Percentiles rank a stretch among this genome's conserved stretches.
Evolutionary conservation across 2,797 vertebrate species (phyloP).

Genomic region (Pseudocheirus occidentalis): DNA sequence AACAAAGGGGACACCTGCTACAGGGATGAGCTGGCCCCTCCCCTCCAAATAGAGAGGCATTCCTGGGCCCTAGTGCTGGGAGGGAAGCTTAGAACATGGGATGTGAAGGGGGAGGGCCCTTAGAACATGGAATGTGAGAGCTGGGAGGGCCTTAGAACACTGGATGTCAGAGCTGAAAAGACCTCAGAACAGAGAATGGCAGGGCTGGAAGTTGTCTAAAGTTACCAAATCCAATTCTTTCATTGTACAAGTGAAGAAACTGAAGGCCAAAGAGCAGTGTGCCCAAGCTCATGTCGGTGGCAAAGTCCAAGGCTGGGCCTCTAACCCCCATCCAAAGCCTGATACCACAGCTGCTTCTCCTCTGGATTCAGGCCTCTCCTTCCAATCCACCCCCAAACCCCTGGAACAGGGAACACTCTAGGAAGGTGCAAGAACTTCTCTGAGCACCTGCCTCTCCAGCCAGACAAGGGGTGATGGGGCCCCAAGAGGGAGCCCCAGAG

Average conservation of each 20-base stretch:
- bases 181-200: neutral
- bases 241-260: neutral
- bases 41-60: neutral
- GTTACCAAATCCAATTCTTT: neutral
- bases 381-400: neutral
- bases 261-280: neutral
- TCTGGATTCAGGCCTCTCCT: neutral
- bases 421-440: neutral
- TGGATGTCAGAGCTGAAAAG: neutral
- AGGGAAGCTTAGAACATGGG: neutral
- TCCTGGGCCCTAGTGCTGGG: neutral
- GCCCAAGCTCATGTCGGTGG: neutral
- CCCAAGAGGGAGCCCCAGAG: neutral
- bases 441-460: too few relatives aligned
- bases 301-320: neutral
- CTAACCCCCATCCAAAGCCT: neutral
- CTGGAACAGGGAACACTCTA: neutral
- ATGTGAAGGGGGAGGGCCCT: too few relatives aligned
- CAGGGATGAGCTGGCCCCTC: conserved; percentile 38
- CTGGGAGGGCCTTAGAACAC: neutral
- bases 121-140: neutral
- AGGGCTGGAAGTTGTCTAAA: neutral
- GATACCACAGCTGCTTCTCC: neutral
- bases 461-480: neutral
- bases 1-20: conserved; percentile 71